Evolutionary conservation across 1,140 invertebrate species (phyloP).

Genomic region (Platorchestia sp.): DNA sequence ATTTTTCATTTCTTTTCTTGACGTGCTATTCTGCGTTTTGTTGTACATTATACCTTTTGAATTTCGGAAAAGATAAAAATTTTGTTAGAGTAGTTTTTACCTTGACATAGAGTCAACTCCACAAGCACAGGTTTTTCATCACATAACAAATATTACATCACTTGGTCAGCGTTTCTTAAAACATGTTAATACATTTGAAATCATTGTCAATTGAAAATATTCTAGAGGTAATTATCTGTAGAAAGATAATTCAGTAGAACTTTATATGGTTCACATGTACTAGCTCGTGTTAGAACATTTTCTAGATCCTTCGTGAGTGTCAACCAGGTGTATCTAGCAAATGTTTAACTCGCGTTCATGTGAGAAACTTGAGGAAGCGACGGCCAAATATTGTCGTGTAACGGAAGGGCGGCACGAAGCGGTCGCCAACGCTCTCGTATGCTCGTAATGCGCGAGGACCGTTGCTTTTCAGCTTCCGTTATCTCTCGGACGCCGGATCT

Average conservation of each 20-base stretch:
- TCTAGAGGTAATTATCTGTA: neutral
- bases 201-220: neutral
- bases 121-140: no score
- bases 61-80: no score
- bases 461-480: slow-evolving; percentile 32
- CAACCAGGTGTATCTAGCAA: neutral
- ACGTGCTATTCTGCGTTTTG: neutral
- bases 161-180: no score
- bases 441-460: neutral
- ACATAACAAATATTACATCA: no score
- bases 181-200: no score
- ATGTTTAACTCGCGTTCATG: neutral
- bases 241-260: no score
- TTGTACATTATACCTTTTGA: no score
- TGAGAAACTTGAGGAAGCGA: neutral
- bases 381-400: neutral
- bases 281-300: neutral
- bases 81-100: neutral
- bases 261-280: neutral
- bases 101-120: neutral
- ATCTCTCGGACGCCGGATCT: neutral
- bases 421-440: neutral
- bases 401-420: neutral
- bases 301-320: neutral
- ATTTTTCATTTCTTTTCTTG: neutral